Conservation (phyloP, 2,113 vertebrate genomes). For the Turdus rufiventris region DNA sequence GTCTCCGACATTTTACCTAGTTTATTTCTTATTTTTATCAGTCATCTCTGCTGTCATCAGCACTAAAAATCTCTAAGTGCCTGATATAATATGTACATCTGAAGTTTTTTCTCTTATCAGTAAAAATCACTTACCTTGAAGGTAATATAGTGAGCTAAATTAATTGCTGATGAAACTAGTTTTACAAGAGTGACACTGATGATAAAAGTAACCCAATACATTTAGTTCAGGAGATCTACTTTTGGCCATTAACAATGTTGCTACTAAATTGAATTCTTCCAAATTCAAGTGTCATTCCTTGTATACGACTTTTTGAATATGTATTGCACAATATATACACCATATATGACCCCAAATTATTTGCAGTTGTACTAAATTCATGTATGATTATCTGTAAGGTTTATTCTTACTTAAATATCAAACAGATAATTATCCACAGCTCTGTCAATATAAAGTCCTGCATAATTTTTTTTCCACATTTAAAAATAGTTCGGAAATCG, state of each 20-base stretch:
- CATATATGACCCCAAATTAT: background rate
- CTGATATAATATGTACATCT: background rate
- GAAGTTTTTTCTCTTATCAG: constrained; percentile 1
- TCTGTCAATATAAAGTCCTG: background rate
- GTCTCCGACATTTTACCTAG: background rate
- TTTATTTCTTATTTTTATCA: constrained; percentile 25
- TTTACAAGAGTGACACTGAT: background rate
- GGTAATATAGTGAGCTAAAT: background rate
- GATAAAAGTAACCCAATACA: background rate
- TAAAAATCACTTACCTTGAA: background rate
- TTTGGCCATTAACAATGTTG: background rate
- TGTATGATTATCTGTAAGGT: background rate
- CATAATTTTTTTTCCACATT: background rate
- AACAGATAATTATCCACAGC: background rate
- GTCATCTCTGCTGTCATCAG: background rate
- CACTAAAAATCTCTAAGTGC: background rate
- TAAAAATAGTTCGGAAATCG: background rate
- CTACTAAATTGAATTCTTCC: background rate
- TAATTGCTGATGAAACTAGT: background rate
- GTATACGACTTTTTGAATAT: background rate
- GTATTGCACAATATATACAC: background rate
- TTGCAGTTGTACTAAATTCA: background rate
- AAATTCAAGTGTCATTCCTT: background rate
- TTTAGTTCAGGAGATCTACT: background rate
- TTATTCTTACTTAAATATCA: background rate